These are phyloP conservation scores for Periplaneta americana DNA, from an alignment of 1,140 invertebrate species.

Conservation along the genomic window DNA sequence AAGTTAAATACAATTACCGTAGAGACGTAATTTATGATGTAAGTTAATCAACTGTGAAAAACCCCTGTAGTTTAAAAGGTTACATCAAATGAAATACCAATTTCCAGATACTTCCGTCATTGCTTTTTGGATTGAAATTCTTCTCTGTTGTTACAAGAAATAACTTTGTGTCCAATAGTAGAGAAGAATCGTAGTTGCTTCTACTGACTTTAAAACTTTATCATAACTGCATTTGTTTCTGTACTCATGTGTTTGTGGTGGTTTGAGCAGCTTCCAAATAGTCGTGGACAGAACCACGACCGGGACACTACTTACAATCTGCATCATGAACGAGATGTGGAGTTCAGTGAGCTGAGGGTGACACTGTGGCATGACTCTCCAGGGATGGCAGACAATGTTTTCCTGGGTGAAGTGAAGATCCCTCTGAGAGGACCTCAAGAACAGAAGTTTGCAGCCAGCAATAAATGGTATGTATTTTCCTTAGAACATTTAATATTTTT, in stretches of 20 bases:
- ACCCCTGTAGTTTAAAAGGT: too few species aligned
- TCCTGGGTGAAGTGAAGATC: constrained; percentile 80
- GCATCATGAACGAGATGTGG: constrained; percentile 39
- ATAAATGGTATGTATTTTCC: constrained; percentile 49
- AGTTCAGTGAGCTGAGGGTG: constrained; percentile 67
- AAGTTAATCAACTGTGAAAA: too few species aligned
- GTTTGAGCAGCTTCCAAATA: constrained; percentile 28
- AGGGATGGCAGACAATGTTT: constrained; percentile 67
- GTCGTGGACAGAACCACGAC: constrained; percentile 34
- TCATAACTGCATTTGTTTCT: too few species aligned
- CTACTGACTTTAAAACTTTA: too few species aligned
- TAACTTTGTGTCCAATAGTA: background rate
- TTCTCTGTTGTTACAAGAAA: too few species aligned
- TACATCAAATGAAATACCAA: too few species aligned
- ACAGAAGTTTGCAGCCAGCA: constrained; percentile 48
- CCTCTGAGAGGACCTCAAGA: constrained; percentile 62
- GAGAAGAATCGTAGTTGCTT: too few species aligned
- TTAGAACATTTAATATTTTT: too few species aligned
- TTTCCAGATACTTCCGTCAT: too few species aligned
- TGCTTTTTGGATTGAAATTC: too few species aligned
- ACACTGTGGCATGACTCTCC: constrained; percentile 80
- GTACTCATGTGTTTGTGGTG: background rate
- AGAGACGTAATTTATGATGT: too few species aligned
- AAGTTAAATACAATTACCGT: too few species aligned
- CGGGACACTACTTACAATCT: constrained; percentile 27